Conservation (phyloP, 2,113 vertebrate species). For the Holacanthus passer region DNA sequence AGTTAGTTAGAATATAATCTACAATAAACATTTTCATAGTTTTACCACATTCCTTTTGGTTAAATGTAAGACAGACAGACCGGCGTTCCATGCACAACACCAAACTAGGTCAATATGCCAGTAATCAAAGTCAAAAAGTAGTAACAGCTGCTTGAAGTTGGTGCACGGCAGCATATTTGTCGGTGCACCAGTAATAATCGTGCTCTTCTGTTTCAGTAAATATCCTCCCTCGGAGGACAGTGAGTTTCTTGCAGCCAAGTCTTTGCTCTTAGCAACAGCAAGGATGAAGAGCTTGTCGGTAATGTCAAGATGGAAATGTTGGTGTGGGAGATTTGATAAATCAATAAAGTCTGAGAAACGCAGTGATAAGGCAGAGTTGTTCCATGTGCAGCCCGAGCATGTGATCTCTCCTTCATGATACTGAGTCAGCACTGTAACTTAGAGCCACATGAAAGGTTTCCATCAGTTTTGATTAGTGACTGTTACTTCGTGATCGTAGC, state of each 20-base stretch:
- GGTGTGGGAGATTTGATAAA: constrained; percentile 43
- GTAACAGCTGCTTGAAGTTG: background rate
- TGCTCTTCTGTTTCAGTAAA: constrained; percentile 1
- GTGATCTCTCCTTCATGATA: constrained; percentile 8
- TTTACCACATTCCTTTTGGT: background rate
- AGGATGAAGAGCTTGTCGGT: constrained; percentile 10
- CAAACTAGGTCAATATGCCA: background rate
- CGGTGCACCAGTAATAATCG: background rate
- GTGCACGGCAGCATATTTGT: background rate
- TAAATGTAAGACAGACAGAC: background rate
- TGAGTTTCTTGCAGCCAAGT: constrained; percentile 25
- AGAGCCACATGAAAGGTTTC: background rate
- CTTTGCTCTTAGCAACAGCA: constrained; percentile 52
- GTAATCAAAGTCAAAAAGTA: background rate
- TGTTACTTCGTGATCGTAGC: background rate
- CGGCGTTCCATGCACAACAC: background rate
- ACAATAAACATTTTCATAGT: background rate
- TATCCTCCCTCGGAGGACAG: constrained; percentile 16
- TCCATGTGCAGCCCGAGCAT: constrained; percentile 24
- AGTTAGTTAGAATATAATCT: background rate
- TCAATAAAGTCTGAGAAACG: constrained; percentile 48
- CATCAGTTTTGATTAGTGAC: background rate
- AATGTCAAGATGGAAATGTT: constrained; percentile 31
- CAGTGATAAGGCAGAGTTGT: background rate
- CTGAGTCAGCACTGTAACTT: constrained; percentile 23